A percentile compares a stretch with the other conserved stretches of the same genome.
phyloP scores from a whole-genome alignment of 2,113 vertebrate species.

The Apeltes quadracus region DNA sequence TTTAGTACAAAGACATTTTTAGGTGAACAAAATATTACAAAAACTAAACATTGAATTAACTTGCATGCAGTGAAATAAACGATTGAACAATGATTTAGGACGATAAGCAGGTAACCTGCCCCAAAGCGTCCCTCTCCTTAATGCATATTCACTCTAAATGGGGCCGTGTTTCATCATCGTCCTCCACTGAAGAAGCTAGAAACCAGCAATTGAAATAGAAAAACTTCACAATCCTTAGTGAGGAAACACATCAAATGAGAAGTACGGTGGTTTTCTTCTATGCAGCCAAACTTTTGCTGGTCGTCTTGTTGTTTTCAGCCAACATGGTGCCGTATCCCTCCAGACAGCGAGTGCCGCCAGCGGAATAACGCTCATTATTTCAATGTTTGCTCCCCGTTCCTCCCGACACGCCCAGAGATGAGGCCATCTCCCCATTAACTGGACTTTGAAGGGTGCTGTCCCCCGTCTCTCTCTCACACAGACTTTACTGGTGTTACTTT shows the following conservation, averaged over 20 bases:
- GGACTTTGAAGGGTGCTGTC: slow-evolving; percentile 60
- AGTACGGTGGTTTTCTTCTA: background rate
- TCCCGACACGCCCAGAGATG: slow-evolving; percentile 60
- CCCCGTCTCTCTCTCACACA: slow-evolving; percentile 22
- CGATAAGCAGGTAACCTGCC: background rate
- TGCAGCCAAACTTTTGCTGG: slow-evolving; percentile 1
- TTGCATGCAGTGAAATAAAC: background rate
- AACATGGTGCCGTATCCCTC: slow-evolving; percentile 13
- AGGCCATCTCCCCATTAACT: slow-evolving; percentile 53
- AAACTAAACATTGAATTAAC: background rate
- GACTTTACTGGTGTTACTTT: background rate
- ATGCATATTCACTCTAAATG: background rate
- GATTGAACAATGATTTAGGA: background rate
- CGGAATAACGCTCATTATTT: slow-evolving; percentile 74
- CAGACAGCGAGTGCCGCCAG: slow-evolving; percentile 44
- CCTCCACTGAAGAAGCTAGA: background rate
- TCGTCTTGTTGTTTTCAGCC: slow-evolving; percentile 41
- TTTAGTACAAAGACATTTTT: background rate
- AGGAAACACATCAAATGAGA: background rate
- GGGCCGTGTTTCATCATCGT: background rate
- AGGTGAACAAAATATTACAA: background rate
- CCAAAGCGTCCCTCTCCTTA: background rate
- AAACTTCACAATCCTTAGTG: background rate
- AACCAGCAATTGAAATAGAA: background rate
- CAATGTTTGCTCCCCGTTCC: slow-evolving; percentile 75